phyloP scores from a whole-genome alignment of 2,113 vertebrate genomes.

The Pyxicephalus adspersus region DNA sequence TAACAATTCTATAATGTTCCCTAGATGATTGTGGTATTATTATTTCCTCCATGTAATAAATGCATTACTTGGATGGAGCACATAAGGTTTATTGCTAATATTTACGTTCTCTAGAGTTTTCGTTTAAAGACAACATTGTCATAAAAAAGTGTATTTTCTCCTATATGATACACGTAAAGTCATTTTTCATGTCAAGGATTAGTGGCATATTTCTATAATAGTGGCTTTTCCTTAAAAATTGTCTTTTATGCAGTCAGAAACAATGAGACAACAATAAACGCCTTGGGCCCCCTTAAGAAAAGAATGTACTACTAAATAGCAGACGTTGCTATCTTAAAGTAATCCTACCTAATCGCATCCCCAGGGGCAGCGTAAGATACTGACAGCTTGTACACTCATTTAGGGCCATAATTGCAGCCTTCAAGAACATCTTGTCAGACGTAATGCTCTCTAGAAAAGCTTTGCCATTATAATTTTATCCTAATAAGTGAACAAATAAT shows the following conservation, averaged over 20 bases:
- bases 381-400: slow-evolving; percentile 41
- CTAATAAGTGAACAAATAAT: too few relatives aligned
- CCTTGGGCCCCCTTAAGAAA: background rate
- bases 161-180: background rate
- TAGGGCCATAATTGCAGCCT: slow-evolving; percentile 17
- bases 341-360: slow-evolving; percentile 41
- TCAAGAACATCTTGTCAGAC: slow-evolving; percentile 34
- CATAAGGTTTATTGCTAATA: too few relatives aligned
- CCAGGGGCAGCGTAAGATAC: slow-evolving; percentile 5
- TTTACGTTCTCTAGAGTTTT: too few relatives aligned
- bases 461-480: too few relatives aligned
- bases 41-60: too few relatives aligned
- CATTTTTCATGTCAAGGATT: background rate
- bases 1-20: too few relatives aligned
- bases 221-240: background rate
- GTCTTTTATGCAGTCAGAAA: background rate
- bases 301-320: background rate
- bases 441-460: background rate
- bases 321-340: background rate
- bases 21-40: too few relatives aligned
- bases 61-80: too few relatives aligned
- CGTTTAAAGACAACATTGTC: too few relatives aligned
- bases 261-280: background rate
- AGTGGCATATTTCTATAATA: background rate
- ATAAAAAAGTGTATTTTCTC: background rate